Percentiles rank a stretch among this genome's conserved stretches.
Evolutionary conservation across 2,113 vertebrate genomes (phyloP).

Genomic region (Emberiza fucata): DNA sequence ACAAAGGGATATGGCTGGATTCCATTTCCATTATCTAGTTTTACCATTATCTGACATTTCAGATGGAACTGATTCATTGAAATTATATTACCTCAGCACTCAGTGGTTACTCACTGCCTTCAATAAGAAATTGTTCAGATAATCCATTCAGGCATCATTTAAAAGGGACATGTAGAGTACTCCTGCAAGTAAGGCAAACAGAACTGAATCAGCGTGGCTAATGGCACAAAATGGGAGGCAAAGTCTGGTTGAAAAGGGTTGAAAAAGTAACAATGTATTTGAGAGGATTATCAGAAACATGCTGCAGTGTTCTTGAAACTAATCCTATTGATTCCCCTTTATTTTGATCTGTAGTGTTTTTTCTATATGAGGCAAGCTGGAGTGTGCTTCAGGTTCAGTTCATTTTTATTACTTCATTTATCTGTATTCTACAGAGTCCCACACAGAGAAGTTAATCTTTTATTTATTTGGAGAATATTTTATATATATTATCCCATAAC

Average conservation of each 20-base stretch:
- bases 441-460: not conserved
- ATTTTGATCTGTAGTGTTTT: slow-evolving; percentile 21
- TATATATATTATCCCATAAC: not conserved
- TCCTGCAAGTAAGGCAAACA: not conserved
- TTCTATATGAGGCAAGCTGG: not conserved
- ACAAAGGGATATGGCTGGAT: slow-evolving; percentile 28
- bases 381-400: not conserved
- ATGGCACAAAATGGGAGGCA: not conserved
- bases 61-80: slow-evolving; percentile 50
- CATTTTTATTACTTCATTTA: not conserved
- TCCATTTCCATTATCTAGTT: slow-evolving; percentile 56
- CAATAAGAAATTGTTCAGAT: slow-evolving; percentile 24
- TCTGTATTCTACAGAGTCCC: not conserved
- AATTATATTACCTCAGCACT: slow-evolving; percentile 39
- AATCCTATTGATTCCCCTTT: not conserved
- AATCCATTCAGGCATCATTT: not conserved
- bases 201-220: not conserved
- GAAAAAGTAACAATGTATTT: not conserved
- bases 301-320: not conserved
- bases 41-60: slow-evolving; percentile 44
- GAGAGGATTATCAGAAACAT: not conserved
- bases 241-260: not conserved
- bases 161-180: not conserved
- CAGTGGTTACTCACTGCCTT: slow-evolving; percentile 24
- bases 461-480: slow-evolving; percentile 36